Conservation (phyloP, 2,888 invertebrate genomes). For the Eupithecia subumbrata region DNA sequence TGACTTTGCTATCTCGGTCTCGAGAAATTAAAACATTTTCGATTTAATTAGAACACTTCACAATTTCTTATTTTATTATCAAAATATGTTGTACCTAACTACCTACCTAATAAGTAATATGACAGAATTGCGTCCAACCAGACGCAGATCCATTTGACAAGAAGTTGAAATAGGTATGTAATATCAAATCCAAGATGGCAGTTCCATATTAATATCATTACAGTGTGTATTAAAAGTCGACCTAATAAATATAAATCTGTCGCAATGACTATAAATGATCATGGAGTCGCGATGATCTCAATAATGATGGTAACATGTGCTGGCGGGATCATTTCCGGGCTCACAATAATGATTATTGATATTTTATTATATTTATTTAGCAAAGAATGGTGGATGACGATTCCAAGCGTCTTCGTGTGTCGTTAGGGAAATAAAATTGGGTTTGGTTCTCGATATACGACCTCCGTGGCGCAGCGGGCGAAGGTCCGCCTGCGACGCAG, state of each 20-base stretch:
- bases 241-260: conserved; percentile 28
- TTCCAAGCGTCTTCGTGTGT: background rate
- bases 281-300: conserved; percentile 24
- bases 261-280: conserved; percentile 20
- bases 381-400: background rate
- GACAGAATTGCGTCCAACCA: no score
- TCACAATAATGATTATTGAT: conserved; percentile 14
- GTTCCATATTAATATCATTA: conserved; percentile 18
- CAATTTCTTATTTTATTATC: background rate
- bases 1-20: background rate
- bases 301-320: conserved; percentile 27
- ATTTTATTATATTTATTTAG: conserved; percentile 3
- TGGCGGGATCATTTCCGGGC: conserved; percentile 19
- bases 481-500: no score
- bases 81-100: background rate
- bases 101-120: no score
- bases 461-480: no score
- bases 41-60: background rate
- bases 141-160: no score
- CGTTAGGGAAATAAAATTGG: no score
- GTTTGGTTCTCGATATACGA: no score
- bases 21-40: background rate
- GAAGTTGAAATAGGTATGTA: background rate
- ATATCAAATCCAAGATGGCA: conserved; percentile 6
- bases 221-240: conserved; percentile 11